phyloP scores from a whole-genome alignment of 2,888 invertebrate species.

The Harmothoe impar region DNA sequence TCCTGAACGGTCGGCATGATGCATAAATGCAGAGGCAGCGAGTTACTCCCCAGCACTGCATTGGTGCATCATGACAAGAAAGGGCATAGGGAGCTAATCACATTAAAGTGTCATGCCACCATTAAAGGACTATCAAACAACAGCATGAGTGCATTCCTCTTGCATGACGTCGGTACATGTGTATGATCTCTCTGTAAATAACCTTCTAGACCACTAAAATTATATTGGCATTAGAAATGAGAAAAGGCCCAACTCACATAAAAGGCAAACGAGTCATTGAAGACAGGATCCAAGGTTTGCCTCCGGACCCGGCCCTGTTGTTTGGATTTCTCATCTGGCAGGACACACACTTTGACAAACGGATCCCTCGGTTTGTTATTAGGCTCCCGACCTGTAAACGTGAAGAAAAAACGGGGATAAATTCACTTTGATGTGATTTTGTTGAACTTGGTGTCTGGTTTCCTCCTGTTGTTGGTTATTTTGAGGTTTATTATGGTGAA shows the following conservation, averaged over 20 bases:
- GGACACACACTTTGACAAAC: conserved; percentile 80
- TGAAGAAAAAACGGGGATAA: conserved; percentile 7
- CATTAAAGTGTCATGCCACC: too few species aligned
- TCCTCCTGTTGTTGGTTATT: not conserved
- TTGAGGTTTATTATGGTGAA: not conserved
- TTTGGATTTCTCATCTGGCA: conserved; percentile 81
- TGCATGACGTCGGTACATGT: conserved; percentile 10
- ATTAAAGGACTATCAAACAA: too few species aligned
- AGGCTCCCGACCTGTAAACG: conserved; percentile 73
- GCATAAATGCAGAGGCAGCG: too few species aligned
- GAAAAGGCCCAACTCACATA: conserved; percentile 68
- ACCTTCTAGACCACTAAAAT: not conserved
- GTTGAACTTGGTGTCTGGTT: not conserved
- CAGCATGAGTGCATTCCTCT: not conserved
- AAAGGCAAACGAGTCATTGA: conserved; percentile 81
- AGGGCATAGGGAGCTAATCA: too few species aligned
- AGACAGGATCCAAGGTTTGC: conserved; percentile 79
- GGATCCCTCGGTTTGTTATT: conserved; percentile 78
- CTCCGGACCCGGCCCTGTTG: conserved; percentile 78
- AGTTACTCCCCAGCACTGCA: too few species aligned
- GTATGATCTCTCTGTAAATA: not conserved
- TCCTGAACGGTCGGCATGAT: too few species aligned
- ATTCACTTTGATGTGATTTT: not conserved
- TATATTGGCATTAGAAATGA: not conserved
- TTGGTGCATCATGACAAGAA: too few species aligned